These are phyloP conservation scores for Helostoma temminkii DNA, from an alignment of 2,797 vertebrate species.

Conservation along the genomic window DNA sequence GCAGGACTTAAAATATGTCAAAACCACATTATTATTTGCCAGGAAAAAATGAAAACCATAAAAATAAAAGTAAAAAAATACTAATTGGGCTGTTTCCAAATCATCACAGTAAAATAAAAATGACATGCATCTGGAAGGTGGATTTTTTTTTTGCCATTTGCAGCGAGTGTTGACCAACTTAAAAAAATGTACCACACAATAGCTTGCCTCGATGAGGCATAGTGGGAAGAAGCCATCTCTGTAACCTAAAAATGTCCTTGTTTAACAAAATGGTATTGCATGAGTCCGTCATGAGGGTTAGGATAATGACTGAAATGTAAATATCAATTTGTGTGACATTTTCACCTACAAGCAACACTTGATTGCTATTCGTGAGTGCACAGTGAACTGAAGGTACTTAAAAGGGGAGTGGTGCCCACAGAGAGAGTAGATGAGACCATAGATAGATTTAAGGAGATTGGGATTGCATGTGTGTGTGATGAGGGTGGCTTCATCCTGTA, in stretches of 20 bases:
- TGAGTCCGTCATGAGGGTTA: constrained; percentile 73
- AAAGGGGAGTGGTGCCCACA: constrained; percentile 53
- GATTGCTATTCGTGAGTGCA: constrained; percentile 76
- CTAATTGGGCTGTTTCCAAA: constrained; percentile 6
- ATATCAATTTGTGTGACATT: constrained; percentile 66
- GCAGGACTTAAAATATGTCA: not conserved
- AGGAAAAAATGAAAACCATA: not conserved
- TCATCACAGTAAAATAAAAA: constrained; percentile 16
- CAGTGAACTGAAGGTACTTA: constrained; percentile 68
- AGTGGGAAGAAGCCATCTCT: constrained; percentile 24
- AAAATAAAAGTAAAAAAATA: not conserved
- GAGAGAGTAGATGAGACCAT: constrained; percentile 56
- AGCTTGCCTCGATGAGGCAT: constrained; percentile 17
- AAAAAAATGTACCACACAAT: too few relatives aligned
- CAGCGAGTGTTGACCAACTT: too few relatives aligned
- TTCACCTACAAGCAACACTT: constrained; percentile 73
- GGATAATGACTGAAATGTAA: constrained; percentile 70
- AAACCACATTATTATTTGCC: not conserved
- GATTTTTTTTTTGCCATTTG: not conserved
- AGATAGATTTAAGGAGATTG: constrained; percentile 61
- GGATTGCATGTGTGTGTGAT: constrained; percentile 80
- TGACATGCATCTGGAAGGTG: not conserved
- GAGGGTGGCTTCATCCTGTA: constrained; percentile 81
- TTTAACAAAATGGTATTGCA: constrained; percentile 56
- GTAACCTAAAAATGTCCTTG: constrained; percentile 26